A percentile compares a stretch with the other conserved stretches of the same genome.
Conservation (phyloP, 2,888 invertebrate species). For the Brachyopa scutellaris region DNA sequence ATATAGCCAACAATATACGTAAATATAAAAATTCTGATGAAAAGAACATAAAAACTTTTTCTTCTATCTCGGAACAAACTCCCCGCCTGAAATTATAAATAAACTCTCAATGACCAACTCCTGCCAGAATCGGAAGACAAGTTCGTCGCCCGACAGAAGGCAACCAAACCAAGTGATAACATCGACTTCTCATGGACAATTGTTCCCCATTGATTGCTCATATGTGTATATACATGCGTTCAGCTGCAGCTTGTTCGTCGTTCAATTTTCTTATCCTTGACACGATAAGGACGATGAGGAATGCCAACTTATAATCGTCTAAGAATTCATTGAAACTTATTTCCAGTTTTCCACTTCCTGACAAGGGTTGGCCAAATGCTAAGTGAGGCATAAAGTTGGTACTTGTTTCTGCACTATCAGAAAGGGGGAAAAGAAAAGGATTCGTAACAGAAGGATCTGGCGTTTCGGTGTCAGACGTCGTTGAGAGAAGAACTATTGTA, state of each 20-base stretch:
- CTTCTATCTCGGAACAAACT: too few relatives aligned
- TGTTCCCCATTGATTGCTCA: conserved; percentile 43
- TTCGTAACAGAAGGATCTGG: too few relatives aligned
- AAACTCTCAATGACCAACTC: too few relatives aligned
- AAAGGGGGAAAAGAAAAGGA: neutral
- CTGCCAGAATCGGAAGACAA: conserved; percentile 22
- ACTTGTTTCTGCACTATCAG: neutral
- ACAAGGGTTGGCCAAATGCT: conserved; percentile 19
- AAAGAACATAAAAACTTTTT: too few relatives aligned
- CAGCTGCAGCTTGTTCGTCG: too few relatives aligned
- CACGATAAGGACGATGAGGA: too few relatives aligned
- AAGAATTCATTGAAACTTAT: conserved; percentile 30
- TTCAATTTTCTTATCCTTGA: neutral
- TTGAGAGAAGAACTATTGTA: too few relatives aligned
- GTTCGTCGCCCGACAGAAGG: conserved; percentile 13
- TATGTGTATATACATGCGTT: conserved; percentile 24
- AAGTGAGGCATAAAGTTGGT: conserved; percentile 9
- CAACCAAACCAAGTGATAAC: conserved; percentile 38
- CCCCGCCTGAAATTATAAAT: too few relatives aligned
- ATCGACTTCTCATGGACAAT: conserved; percentile 36
- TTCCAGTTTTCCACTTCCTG: conserved; percentile 31
- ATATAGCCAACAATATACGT: too few relatives aligned
- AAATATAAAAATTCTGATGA: too few relatives aligned
- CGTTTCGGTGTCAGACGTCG: too few relatives aligned
- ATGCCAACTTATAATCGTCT: conserved; percentile 35